These are phyloP conservation scores for Rotaria macrura DNA, from an alignment of 2,888 invertebrate genomes.

Conservation along the genomic window DNA sequence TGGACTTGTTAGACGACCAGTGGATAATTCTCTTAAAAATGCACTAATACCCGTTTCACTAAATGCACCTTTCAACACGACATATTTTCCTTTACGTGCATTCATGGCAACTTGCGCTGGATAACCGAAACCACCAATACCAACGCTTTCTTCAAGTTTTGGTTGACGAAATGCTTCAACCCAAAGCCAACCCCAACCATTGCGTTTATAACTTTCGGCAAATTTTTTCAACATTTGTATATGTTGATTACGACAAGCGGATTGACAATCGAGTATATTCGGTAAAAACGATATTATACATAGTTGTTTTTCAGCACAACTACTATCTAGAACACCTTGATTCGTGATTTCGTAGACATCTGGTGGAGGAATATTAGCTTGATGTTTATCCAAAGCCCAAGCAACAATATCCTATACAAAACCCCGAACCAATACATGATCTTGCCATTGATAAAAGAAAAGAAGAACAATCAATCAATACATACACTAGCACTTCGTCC, in stretches of 20 bases:
- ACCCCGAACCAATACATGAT: neutral
- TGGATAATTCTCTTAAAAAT: conserved; percentile 58
- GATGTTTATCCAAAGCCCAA: conserved; percentile 76
- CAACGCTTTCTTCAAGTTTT: conserved; percentile 46
- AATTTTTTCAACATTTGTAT: conserved; percentile 62
- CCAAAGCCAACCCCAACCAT: conserved; percentile 72
- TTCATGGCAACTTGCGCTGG: conserved; percentile 95
- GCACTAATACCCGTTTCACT: conserved; percentile 86
- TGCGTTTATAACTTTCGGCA: conserved; percentile 81
- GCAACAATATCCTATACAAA: conserved; percentile 64
- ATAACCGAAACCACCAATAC: conserved; percentile 95
- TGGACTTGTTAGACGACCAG: conserved; percentile 24
- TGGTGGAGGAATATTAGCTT: conserved; percentile 77
- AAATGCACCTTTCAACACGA: conserved; percentile 80
- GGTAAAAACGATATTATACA: conserved; percentile 84
- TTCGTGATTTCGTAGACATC: conserved; percentile 57
- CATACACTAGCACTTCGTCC: conserved; percentile 62
- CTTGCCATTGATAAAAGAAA: neutral
- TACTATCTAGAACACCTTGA: conserved; percentile 58
- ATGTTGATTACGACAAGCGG: conserved; percentile 78
- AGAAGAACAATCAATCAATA: neutral
- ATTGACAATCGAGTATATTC: conserved; percentile 87
- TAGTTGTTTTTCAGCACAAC: conserved; percentile 74
- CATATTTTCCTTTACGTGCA: conserved; percentile 88
- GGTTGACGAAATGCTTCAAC: conserved; percentile 25